Base-by-base conservation (phyloP, 2,113 vertebrate genomes). In the Bufo gargarizans region DNA sequence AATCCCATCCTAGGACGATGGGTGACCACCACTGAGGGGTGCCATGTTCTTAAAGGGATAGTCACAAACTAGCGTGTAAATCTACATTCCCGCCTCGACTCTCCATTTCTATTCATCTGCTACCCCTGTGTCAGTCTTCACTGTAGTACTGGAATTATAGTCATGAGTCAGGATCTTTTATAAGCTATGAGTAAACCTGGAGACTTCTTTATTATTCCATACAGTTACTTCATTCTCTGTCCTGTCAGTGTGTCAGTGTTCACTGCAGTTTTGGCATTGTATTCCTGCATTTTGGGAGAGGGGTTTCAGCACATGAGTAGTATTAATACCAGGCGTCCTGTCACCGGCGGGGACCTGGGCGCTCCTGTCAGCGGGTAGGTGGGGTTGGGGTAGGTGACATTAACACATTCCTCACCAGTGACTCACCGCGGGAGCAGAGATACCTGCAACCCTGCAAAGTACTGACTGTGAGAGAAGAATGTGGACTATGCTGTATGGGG, bases 401-500 rank as follows among this genome's bases (percentile, higher is more conserved):
- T 50, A 19, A 14, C 17, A 19, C n/a, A n/a, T 79, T 79, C 50
- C 11, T 53, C 13, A 3, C 49, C 43, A n/a, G 17, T 82, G 80
- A 82, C 59, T 82, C 80, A 82, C 58, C 6, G 4, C 20, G 47
- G 49, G 45, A 17, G 20, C 76, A 33, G 14, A 45, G 14, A 58
- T 19, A 82, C 79, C 55, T 82, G 79, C 33, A 63, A 22, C n/a
- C 11, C 7, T 11, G 20, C n/a, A 81, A 65, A 63, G n/a, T 49
- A 20, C 47, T 82, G 43, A 82, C 45, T 49, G 13, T 43, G 49
- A 16, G 47, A 71, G 50, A 84, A 69, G 82, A 84, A 84, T 84
- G 63, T 84, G 82, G 56, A 84, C 55, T 56, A 84, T 72, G 72
- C 13, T 14, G 82, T 84, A 16, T 72, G n/a, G 19, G 55, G 43